Percentiles rank a stretch among this genome's conserved stretches.
These are phyloP conservation scores for Argyrosomus japonicus DNA, from an alignment of 2,113 vertebrate species.

Conservation along the genomic window DNA sequence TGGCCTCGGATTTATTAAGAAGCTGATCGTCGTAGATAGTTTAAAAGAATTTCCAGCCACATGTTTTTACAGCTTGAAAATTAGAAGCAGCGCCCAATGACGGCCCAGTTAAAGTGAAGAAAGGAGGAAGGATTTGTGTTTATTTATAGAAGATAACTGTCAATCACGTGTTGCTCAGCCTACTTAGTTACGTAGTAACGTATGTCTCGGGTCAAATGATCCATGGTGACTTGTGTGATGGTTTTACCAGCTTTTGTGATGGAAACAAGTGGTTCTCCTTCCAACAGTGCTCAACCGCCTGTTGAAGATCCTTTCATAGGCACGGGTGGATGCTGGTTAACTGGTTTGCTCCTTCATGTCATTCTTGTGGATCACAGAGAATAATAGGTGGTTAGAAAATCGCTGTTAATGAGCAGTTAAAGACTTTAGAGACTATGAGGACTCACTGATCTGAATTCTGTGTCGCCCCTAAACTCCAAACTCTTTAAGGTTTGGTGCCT, in stretches of 20 bases:
- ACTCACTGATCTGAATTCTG: not conserved
- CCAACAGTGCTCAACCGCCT: not conserved
- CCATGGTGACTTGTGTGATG: not conserved
- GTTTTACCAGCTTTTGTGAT: not conserved
- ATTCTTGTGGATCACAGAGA: not conserved
- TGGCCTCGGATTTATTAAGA: not conserved
- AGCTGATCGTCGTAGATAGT: not conserved
- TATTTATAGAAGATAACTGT: constrained; percentile 1
- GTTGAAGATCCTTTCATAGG: not conserved
- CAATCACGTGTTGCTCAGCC: not conserved
- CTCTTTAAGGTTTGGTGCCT: not conserved
- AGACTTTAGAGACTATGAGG: not conserved
- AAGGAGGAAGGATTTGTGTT: not conserved
- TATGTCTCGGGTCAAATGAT: not conserved
- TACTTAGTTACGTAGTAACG: not conserved
- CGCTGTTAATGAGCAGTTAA: not conserved
- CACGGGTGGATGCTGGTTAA: not conserved
- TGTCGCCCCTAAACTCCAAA: constrained; percentile 1
- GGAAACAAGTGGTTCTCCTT: not conserved
- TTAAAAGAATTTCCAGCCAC: not conserved
- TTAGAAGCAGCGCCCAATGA: not conserved
- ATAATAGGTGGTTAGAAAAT: constrained; percentile 14
- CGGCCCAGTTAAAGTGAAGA: not conserved
- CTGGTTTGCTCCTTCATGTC: not conserved
- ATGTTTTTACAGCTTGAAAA: not conserved